Conservation (phyloP, 2,797 vertebrate species). For the Hoplostethus mediterraneus region DNA sequence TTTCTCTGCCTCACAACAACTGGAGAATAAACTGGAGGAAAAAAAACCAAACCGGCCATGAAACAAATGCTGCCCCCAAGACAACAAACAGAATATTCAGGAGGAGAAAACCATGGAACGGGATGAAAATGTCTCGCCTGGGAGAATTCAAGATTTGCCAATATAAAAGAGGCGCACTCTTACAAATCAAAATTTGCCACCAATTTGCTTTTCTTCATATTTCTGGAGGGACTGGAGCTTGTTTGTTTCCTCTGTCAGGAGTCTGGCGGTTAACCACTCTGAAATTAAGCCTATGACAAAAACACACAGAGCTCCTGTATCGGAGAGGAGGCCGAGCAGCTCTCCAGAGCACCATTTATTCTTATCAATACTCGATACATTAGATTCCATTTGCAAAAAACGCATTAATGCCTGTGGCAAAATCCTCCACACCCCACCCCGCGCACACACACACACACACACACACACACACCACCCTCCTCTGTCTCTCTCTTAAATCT, state of each 20-base stretch:
- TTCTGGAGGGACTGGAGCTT: conserved; percentile 61
- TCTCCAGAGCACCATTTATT: conserved; percentile 51
- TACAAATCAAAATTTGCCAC: conserved; percentile 77
- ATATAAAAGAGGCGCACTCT: conserved; percentile 55
- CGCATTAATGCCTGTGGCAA: conserved; percentile 68
- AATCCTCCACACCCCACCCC: conserved; percentile 26
- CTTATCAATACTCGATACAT: conserved; percentile 71
- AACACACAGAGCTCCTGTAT: conserved; percentile 41
- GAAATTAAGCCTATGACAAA: conserved; percentile 68
- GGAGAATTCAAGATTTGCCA: conserved; percentile 71
- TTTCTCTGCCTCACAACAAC: conserved; percentile 66
- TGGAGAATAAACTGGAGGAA: conserved; percentile 54
- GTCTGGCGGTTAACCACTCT: conserved; percentile 50
- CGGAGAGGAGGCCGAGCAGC: conserved; percentile 39
- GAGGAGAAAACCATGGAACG: conserved; percentile 51
- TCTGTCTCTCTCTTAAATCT: conserved; percentile 60
- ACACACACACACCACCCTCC: neutral
- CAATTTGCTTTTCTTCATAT: conserved; percentile 67
- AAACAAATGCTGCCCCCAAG: conserved; percentile 64
- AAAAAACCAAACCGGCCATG: conserved; percentile 42
- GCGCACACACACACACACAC: neutral
- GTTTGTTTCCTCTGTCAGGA: conserved; percentile 62
- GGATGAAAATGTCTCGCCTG: conserved; percentile 63
- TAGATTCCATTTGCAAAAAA: conserved; percentile 74
- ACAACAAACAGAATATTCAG: conserved; percentile 77